Percentiles rank a stretch among this genome's conserved stretches.
Evolutionary conservation across 2,888 invertebrate genomes (phyloP).

Genomic region (Rhogogaster chlorosoma): DNA sequence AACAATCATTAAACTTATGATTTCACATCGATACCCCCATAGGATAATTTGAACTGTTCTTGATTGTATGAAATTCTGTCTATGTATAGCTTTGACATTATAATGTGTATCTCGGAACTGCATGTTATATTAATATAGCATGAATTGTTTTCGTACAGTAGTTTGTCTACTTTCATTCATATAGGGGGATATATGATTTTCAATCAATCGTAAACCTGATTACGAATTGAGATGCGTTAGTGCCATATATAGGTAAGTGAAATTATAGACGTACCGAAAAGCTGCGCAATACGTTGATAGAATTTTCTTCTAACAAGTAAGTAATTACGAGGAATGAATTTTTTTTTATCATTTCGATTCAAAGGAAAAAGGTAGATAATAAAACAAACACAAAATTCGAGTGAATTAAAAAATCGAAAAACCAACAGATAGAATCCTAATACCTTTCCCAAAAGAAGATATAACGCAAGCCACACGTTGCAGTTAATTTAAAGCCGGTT

Average conservation of each 20-base stretch:
- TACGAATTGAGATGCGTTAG: neutral
- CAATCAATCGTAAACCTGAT: neutral
- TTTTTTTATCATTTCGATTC: neutral
- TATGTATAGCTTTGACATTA: neutral
- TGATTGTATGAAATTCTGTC: neutral
- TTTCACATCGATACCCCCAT: neutral
- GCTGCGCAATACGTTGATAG: neutral
- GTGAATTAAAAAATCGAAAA: neutral
- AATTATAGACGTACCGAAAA: neutral
- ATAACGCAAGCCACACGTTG: neutral
- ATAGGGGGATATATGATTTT: neutral
- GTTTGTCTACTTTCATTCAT: neutral
- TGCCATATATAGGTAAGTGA: neutral
- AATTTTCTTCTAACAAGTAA: neutral
- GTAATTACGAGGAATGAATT: neutral
- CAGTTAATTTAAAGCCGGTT: conserved; percentile 36
- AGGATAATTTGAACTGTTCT: neutral
- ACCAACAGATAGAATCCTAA: neutral
- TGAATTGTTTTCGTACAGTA: neutral
- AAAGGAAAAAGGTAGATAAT: neutral
- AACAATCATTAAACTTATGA: neutral
- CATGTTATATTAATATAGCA: neutral
- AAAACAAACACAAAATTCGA: neutral
- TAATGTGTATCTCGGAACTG: neutral
- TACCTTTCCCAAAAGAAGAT: neutral